Percentiles rank a stretch among this genome's conserved stretches.
Evolutionary conservation across 2,888 invertebrate species (phyloP).

Genomic region (Linhomoeus sp.): DNA sequence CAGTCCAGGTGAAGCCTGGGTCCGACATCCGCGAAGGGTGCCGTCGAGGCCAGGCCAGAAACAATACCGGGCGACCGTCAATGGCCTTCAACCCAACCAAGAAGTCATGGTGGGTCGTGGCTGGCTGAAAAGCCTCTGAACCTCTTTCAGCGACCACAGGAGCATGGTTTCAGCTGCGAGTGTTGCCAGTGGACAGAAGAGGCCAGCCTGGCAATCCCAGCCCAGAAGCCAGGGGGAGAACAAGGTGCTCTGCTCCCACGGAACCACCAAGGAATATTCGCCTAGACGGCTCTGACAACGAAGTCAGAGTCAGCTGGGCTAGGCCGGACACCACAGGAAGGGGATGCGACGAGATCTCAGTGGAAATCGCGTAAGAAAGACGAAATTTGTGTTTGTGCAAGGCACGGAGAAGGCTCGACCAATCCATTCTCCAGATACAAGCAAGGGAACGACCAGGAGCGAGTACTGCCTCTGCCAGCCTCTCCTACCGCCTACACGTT

Average conservation of each 20-base stretch:
- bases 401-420: no score
- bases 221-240: no score
- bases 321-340: no score
- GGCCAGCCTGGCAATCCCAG: no score
- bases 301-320: background rate
- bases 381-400: no score
- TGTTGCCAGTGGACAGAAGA: no score
- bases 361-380: no score
- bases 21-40: conserved; percentile 15
- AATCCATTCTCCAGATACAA: background rate
- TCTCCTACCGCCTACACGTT: conserved; percentile 25
- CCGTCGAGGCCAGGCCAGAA: conserved; percentile 17
- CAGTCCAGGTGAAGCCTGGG: conserved; percentile 21
- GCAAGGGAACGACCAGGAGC: conserved; percentile 19
- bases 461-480: conserved; percentile 17
- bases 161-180: no score
- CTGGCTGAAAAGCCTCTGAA: no score
- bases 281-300: background rate
- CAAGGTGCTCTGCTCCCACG: background rate
- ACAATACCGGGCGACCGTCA: conserved; percentile 18
- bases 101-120: no score
- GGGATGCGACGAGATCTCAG: no score
- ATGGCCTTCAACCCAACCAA: conserved; percentile 2
- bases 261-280: background rate
- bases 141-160: no score